These are phyloP conservation scores for Zoanthus solanderi DNA, from an alignment of 92 coral and sea anemone species.

Conservation along the genomic window DNA sequence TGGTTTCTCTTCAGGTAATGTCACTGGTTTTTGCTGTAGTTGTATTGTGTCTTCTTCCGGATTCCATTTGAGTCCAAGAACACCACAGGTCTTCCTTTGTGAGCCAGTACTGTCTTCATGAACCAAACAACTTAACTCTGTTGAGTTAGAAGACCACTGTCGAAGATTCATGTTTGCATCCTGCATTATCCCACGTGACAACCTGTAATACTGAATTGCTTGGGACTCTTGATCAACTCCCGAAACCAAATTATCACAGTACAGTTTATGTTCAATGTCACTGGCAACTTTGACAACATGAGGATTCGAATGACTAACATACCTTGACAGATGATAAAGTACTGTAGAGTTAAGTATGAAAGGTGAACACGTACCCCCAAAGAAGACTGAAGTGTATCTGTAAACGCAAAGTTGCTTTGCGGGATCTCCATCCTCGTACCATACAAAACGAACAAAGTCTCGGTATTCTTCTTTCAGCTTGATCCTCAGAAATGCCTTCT, in stretches of 20 bases:
- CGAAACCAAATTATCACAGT: constrained; percentile 35
- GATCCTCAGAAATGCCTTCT: constrained; percentile 49
- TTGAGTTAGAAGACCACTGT: constrained; percentile 54
- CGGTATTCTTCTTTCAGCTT: constrained; percentile 50
- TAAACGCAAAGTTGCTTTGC: background rate
- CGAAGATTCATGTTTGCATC: constrained; percentile 60
- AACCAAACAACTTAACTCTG: constrained; percentile 23
- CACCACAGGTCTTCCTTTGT: constrained; percentile 39
- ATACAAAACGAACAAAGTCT: constrained; percentile 53
- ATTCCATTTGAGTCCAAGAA: constrained; percentile 41
- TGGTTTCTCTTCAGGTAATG: constrained; percentile 23
- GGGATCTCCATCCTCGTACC: constrained; percentile 54
- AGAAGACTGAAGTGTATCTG: too few species aligned
- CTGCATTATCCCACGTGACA: constrained; percentile 41
- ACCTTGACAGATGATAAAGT: too few species aligned
- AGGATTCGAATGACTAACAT: constrained; percentile 15
- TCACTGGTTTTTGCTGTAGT: constrained; percentile 36
- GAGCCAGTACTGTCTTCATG: constrained; percentile 45
- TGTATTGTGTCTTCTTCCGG: constrained; percentile 49
- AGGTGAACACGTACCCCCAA: too few species aligned
- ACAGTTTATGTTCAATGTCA: constrained; percentile 41
- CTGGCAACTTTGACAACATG: constrained; percentile 28
- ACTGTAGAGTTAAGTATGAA: too few species aligned
- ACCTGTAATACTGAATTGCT: constrained; percentile 39
- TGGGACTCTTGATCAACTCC: constrained; percentile 39